Evolutionary conservation across 30 jellyfish, hydroid and myxozoan genomes (phyloP), one percentile per base, ranked within the genome.

Genomic region (Calvadosia cruxmelitensis): DNA sequence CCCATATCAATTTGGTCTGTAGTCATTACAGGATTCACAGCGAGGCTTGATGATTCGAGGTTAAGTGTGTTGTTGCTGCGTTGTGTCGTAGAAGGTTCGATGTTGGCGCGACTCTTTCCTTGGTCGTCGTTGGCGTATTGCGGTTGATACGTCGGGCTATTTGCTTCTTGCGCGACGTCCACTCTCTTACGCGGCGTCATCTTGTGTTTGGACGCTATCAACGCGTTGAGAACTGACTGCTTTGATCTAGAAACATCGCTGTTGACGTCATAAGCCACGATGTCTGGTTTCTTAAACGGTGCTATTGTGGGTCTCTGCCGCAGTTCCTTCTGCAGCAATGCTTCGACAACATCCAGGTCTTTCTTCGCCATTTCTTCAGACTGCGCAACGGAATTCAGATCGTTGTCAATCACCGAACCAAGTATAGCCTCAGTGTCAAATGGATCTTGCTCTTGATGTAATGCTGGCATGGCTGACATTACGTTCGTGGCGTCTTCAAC

Each of bases 381-480:
- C 32, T 62, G 20, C 16, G 52, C 66, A 12, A 31, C 64, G 33
- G 92, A 24, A n/a, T 79, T 63, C 16, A 79, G 73, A 42, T 79
- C 92, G 34, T 70, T 79, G 33, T 73, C 80, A 28, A 79, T 79
- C n/a, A 79, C 92, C 31, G 32, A 52, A 32, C 71, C 92, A 49
- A 79, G 70, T n/a, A 79, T 48, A 34, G 81, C 66, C 1, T 79
- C 92, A 51, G 82, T 79, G 10, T 42, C 57, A 42, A 42, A 20
- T 5, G 57, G 20, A 5, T 42, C 57, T 5, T 42, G 10, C 57
- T 42, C 57, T 42, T 42, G 57, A 20, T 42, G 57, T 5, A 5
- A 5, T 5, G 57, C 57, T 5, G 57, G 57, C 57, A 42, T 42
- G 57, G 57, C 15, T n/a, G n/a, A n/a, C n/a, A n/a, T n/a, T n/a